Percentiles rank a stretch among this genome's conserved stretches.
These are phyloP conservation scores for Ectemnius lituratus DNA, from an alignment of 2,888 invertebrate genomes.

Conservation along the genomic window DNA sequence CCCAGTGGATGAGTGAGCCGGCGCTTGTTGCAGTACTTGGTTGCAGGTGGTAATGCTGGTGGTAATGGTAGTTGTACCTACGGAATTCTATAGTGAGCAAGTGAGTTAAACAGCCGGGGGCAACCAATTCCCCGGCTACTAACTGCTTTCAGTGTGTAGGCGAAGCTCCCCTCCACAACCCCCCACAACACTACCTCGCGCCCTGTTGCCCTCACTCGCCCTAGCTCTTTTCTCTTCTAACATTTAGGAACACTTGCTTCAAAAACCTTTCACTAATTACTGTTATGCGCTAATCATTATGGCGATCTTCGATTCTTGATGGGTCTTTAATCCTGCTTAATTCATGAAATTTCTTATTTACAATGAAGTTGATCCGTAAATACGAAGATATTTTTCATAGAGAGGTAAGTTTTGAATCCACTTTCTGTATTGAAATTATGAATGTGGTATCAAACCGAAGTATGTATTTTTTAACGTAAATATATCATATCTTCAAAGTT, in stretches of 20 bases:
- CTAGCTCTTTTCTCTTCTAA: not conserved
- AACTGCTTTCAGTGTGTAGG: constrained; percentile 61
- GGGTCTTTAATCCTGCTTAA: too few species aligned
- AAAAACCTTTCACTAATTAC: too few species aligned
- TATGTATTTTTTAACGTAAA: too few species aligned
- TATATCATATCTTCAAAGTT: too few species aligned
- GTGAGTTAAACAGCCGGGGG: constrained; percentile 71
- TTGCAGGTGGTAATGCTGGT: constrained; percentile 42
- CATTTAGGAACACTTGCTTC: too few species aligned
- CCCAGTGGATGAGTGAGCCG: not conserved
- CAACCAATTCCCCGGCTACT: constrained; percentile 68
- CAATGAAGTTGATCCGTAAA: too few species aligned
- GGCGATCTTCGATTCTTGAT: too few species aligned
- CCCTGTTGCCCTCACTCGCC: not conserved
- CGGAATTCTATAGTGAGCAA: constrained; percentile 59
- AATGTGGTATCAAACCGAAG: too few species aligned
- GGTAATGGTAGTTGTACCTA: constrained; percentile 55
- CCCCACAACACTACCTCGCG: constrained; percentile 34
- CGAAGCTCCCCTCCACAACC: constrained; percentile 29
- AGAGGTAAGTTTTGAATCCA: too few species aligned
- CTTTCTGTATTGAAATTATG: too few species aligned
- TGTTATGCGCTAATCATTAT: not conserved
- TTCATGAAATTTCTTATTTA: too few species aligned
- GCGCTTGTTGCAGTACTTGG: constrained; percentile 11
- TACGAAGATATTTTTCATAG: too few species aligned